phyloP scores from a whole-genome alignment of 1,140 invertebrate genomes.

The Idris sp. region DNA sequence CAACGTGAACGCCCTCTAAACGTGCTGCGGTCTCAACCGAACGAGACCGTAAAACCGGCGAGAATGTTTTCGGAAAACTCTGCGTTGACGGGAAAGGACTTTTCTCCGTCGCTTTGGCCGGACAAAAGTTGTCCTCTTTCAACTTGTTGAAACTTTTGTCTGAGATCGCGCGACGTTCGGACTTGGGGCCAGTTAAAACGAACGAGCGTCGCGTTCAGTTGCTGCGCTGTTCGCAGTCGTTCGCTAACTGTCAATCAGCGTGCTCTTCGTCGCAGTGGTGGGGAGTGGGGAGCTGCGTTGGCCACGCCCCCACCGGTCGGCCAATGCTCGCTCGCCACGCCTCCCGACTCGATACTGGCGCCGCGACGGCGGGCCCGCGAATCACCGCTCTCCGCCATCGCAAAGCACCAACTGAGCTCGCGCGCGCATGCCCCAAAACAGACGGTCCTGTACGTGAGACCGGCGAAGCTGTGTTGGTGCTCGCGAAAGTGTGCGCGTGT shows the following conservation, averaged over 20 bases:
- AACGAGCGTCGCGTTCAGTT: constrained; percentile 76
- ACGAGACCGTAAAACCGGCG: too few relatives aligned
- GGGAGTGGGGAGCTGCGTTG: constrained; percentile 78
- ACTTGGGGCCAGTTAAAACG: constrained; percentile 47
- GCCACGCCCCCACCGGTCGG: constrained; percentile 67
- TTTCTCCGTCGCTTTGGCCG: too few relatives aligned
- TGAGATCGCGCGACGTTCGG: constrained; percentile 34
- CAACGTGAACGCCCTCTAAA: constrained; percentile 18
- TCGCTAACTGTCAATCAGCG: constrained; percentile 84
- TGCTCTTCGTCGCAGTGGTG: constrained; percentile 66
- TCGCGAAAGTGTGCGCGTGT: too few relatives aligned
- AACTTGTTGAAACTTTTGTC: too few relatives aligned
- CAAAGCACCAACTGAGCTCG: constrained; percentile 46
- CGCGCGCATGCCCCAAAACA: too few relatives aligned
- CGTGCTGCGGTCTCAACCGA: constrained; percentile 13
- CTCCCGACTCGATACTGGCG: constrained; percentile 63
- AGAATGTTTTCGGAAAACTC: too few relatives aligned
- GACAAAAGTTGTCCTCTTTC: too few relatives aligned
- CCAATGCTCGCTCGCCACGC: constrained; percentile 68
- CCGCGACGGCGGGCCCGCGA: constrained; percentile 59
- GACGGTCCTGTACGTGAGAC: too few relatives aligned
- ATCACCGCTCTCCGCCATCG: constrained; percentile 69
- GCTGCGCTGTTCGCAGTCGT: constrained; percentile 83
- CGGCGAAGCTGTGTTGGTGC: too few relatives aligned
- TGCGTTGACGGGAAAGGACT: too few relatives aligned